These are phyloP conservation scores for Drosophila sp. DNA, from an alignment of 1,140 invertebrate genomes.

Conservation along the genomic window DNA sequence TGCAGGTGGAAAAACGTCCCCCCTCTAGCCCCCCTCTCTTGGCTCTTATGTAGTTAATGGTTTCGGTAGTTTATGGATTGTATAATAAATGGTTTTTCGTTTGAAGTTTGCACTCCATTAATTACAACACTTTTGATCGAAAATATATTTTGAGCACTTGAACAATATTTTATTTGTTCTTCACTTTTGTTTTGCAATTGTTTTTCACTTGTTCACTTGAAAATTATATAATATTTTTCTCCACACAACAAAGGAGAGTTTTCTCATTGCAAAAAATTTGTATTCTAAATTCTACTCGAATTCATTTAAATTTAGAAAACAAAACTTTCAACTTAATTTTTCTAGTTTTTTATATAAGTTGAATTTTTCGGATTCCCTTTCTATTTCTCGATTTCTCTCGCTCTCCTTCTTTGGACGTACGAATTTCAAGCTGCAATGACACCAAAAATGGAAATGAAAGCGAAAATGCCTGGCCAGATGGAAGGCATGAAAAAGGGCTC, in stretches of 20 bases:
- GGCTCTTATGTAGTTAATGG: slow-evolving; percentile 34
- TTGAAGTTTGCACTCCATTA: background rate
- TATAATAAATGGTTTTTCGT: slow-evolving; percentile 21
- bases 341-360: slow-evolving; percentile 63
- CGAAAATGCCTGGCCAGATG: slow-evolving; percentile 59
- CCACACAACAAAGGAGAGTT: background rate
- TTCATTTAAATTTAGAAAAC: slow-evolving; percentile 2
- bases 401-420: slow-evolving; percentile 24
- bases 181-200: too few species aligned
- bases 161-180: background rate
- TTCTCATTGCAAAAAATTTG: slow-evolving; percentile 3
- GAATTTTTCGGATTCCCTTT: slow-evolving; percentile 25
- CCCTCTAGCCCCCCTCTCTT: background rate
- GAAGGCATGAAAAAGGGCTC: slow-evolving; percentile 44
- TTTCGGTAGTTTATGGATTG: slow-evolving; percentile 35
- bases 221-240: too few species aligned
- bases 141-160: background rate
- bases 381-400: background rate
- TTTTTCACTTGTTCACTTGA: too few species aligned
- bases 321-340: slow-evolving; percentile 11
- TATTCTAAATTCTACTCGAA: background rate
- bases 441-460: slow-evolving; percentile 60
- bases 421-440: slow-evolving; percentile 62
- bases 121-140: background rate
- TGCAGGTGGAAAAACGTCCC: slow-evolving; percentile 1